These are phyloP conservation scores for Arion vulgaris DNA, from an alignment of 1,140 invertebrate species.

Conservation along the genomic window DNA sequence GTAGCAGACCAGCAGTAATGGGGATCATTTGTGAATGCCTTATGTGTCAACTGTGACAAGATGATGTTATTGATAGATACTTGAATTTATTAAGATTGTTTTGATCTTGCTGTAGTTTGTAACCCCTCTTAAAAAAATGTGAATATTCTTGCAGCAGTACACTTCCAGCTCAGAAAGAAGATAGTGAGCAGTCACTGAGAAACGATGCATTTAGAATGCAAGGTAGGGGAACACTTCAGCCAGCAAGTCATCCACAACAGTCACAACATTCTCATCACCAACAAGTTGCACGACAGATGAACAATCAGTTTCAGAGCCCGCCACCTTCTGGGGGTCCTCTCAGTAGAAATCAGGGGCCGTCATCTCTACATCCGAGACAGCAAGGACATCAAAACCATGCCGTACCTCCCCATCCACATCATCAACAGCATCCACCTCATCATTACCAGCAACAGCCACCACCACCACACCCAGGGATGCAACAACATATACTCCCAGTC, in stretches of 20 bases:
- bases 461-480: not conserved
- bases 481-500: not conserved
- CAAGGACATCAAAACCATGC: slow-evolving; percentile 10
- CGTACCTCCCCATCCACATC: not conserved
- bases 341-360: slow-evolving; percentile 19
- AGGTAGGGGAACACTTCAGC: not conserved
- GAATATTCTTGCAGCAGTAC: slow-evolving; percentile 14
- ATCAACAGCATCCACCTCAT: not conserved
- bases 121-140: too few relatives aligned
- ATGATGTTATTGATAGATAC: too few relatives aligned
- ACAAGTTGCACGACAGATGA: not conserved
- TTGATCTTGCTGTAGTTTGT: too few relatives aligned
- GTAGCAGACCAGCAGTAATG: too few relatives aligned
- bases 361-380: not conserved
- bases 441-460: slow-evolving; percentile 14
- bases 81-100: too few relatives aligned
- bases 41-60: too few relatives aligned
- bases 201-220: not conserved
- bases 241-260: not conserved
- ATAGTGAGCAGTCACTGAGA: slow-evolving; percentile 2
- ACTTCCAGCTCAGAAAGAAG: slow-evolving; percentile 1
- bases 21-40: too few relatives aligned
- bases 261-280: not conserved
- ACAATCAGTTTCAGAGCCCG: slow-evolving; percentile 24
- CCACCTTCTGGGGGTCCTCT: not conserved